Evolutionary conservation across 2,888 invertebrate genomes (phyloP).

Genomic region (Onchidella celtica): DNA sequence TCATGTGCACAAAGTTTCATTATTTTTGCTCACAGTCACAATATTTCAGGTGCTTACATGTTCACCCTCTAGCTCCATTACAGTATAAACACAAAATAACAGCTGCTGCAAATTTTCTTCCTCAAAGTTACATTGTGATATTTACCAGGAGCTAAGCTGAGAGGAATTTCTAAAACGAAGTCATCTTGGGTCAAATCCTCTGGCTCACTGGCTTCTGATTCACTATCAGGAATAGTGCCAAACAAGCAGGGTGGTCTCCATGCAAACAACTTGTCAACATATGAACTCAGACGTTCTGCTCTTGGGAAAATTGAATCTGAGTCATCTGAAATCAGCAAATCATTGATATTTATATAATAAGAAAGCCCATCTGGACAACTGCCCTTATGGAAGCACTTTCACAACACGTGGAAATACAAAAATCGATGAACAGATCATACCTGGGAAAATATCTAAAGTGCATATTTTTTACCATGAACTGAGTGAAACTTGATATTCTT

Average conservation of each 20-base stretch:
- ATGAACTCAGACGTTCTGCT: conserved; percentile 62
- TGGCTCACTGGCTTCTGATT: conserved; percentile 43
- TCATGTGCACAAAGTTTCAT: too few relatives aligned
- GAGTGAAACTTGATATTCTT: too few relatives aligned
- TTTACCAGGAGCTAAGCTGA: conserved; percentile 3
- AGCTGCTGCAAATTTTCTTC: too few relatives aligned
- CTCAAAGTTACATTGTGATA: too few relatives aligned
- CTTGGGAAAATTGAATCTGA: conserved; percentile 62
- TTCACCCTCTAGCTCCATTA: too few relatives aligned
- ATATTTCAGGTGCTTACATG: too few relatives aligned
- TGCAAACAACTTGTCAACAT: conserved; percentile 61
- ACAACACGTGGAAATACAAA: background rate
- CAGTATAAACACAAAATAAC: too few relatives aligned
- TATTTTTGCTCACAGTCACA: too few relatives aligned
- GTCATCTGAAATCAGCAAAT: conserved; percentile 51
- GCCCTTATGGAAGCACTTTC: background rate
- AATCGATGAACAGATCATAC: too few relatives aligned
- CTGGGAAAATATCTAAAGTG: too few relatives aligned
- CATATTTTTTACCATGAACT: too few relatives aligned
- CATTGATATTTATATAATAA: background rate
- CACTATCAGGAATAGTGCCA: conserved; percentile 58
- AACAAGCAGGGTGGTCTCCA: conserved; percentile 70
- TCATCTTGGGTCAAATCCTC: conserved; percentile 13
- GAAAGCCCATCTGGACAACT: background rate
- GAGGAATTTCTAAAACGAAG: conserved; percentile 3